phyloP scores from a whole-genome alignment of 2,797 vertebrate genomes.

The Cirrhinus mrigala region DNA sequence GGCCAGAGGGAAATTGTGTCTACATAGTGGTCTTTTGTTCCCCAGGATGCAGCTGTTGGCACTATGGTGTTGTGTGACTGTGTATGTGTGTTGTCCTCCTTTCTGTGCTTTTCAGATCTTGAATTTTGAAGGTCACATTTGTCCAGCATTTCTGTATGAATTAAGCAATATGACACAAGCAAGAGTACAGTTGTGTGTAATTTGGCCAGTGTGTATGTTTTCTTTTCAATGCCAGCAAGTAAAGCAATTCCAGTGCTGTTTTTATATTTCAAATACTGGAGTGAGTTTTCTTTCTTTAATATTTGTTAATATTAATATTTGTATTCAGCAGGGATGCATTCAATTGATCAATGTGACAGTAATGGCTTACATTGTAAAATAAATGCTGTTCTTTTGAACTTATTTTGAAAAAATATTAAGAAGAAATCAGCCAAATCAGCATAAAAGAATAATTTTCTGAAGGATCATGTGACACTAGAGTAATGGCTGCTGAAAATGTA shows the following conservation, averaged over 20 bases:
- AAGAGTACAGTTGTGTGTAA: neutral
- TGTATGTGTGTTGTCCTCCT: neutral
- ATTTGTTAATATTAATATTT: neutral
- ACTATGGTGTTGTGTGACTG: constrained; percentile 17
- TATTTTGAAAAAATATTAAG: neutral
- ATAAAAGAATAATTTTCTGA: no score
- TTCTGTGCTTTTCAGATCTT: neutral
- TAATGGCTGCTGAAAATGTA: no score
- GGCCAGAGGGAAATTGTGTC: constrained; percentile 40
- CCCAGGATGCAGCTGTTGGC: constrained; percentile 51
- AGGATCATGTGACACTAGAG: no score
- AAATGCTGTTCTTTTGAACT: neutral
- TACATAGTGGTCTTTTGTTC: constrained; percentile 47
- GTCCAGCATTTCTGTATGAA: neutral
- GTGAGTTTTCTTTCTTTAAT: neutral
- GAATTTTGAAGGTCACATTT: constrained; percentile 27
- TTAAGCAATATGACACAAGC: neutral
- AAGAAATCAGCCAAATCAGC: neutral
- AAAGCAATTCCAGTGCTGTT: neutral
- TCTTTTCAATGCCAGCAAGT: neutral
- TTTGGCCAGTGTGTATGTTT: neutral
- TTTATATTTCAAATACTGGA: no score
- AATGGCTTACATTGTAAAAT: neutral
- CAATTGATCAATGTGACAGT: neutral
- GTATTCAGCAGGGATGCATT: neutral